Evolutionary conservation across 2,113 vertebrate genomes (phyloP).

Genomic region (Podarcis muralis): DNA sequence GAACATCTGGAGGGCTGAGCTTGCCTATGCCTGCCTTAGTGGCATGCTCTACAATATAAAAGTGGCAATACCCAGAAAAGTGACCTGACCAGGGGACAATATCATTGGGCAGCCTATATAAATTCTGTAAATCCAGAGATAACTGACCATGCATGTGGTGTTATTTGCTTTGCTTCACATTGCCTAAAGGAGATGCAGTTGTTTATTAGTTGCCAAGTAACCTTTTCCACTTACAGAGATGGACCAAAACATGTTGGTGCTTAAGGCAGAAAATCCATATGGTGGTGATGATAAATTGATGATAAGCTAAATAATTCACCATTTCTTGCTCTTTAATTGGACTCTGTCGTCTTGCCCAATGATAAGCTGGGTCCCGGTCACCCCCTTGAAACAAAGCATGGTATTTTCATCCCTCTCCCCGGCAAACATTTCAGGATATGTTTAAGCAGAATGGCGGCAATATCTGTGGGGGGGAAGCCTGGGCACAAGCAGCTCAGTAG

Average conservation of each 20-base stretch:
- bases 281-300: background rate
- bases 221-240: background rate
- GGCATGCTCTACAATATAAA: too few species aligned
- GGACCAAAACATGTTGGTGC: background rate
- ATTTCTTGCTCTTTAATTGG: background rate
- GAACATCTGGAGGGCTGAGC: too few species aligned
- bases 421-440: background rate
- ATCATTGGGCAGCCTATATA: too few species aligned
- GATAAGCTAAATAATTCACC: background rate
- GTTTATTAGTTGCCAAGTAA: background rate
- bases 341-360: background rate
- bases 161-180: background rate
- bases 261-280: background rate
- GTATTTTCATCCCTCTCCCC: background rate
- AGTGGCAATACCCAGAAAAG: too few species aligned
- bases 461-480: too few species aligned
- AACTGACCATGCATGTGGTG: background rate
- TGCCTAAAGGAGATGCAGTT: background rate
- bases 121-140: too few species aligned
- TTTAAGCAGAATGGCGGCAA: too few species aligned
- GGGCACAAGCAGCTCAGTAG: too few species aligned
- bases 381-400: background rate
- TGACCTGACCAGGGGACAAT: too few species aligned
- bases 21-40: too few species aligned
- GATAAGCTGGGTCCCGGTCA: background rate